These are phyloP conservation scores for Cuculus canorus DNA, from an alignment of 2,797 vertebrate species.

Conservation along the genomic window DNA sequence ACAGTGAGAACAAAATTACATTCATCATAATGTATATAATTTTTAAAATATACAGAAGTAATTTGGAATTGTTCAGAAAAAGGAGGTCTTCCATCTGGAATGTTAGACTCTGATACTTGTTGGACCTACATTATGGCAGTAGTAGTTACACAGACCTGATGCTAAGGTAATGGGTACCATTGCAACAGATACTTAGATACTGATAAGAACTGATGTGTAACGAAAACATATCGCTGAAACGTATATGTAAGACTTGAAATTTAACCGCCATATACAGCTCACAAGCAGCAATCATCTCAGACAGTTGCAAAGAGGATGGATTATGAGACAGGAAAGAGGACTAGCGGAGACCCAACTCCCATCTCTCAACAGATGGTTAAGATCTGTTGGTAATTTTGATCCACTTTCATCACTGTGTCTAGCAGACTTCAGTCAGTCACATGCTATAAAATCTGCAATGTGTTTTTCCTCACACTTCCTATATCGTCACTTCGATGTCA, in stretches of 20 bases:
- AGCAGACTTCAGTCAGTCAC: slow-evolving; percentile 2
- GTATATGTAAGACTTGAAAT: accelerated
- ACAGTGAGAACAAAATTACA: not conserved
- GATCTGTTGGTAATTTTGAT: not conserved
- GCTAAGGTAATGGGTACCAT: not conserved
- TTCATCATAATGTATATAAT: not conserved
- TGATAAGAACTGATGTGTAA: not conserved
- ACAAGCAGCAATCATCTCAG: not conserved
- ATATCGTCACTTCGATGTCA: not conserved
- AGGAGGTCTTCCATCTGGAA: not conserved
- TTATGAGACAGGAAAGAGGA: not conserved
- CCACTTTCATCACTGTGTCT: not conserved
- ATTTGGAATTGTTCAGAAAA: not conserved
- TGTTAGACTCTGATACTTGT: not conserved
- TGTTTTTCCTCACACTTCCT: slow-evolving; percentile 33
- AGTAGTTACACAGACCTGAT: not conserved
- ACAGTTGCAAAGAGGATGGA: not conserved
- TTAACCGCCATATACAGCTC: not conserved
- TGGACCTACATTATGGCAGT: not conserved
- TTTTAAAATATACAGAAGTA: not conserved
- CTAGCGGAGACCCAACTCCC: not conserved
- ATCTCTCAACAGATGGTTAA: slow-evolving; percentile 25
- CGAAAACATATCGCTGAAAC: not conserved
- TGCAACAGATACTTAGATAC: not conserved
- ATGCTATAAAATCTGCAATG: not conserved